Conservation (phyloP, 2,888 invertebrate species). For the Chrysolina oricalcia region DNA sequence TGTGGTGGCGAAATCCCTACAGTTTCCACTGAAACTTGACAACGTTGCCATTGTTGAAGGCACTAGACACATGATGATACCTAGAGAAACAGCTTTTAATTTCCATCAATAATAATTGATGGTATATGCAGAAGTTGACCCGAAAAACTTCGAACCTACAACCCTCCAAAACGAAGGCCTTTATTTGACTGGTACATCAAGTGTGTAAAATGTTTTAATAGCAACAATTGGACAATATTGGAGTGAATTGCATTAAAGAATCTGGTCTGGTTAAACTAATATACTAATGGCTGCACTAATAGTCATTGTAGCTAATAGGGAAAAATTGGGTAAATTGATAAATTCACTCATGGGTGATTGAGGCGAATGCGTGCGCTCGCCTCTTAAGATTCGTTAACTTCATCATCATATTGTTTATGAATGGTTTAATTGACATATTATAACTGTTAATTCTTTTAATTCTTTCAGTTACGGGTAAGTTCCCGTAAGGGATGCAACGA, state of each 20-base stretch:
- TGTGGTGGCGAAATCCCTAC: background rate
- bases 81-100: too few relatives aligned
- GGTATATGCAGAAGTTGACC: background rate
- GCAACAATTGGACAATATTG: conserved; percentile 73
- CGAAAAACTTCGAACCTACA: conserved; percentile 50
- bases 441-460: conserved; percentile 62
- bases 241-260: conserved; percentile 73
- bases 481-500: conserved; percentile 56
- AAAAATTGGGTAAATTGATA: conserved; percentile 74
- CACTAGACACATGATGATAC: too few relatives aligned
- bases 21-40: background rate
- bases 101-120: background rate
- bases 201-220: conserved; percentile 71
- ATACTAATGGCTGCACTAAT: conserved; percentile 72
- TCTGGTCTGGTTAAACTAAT: conserved; percentile 72
- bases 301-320: conserved; percentile 73
- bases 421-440: conserved; percentile 64
- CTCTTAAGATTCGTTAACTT: conserved; percentile 61
- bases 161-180: conserved; percentile 68
- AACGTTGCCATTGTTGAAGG: too few relatives aligned
- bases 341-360: conserved; percentile 71
- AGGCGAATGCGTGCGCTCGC: conserved; percentile 65
- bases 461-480: conserved; percentile 58
- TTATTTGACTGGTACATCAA: conserved; percentile 70
- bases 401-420: conserved; percentile 64